Percentiles rank a stretch among this genome's conserved stretches.
phyloP scores from a whole-genome alignment of 1,140 invertebrate species.

The Nephila pilipes region DNA sequence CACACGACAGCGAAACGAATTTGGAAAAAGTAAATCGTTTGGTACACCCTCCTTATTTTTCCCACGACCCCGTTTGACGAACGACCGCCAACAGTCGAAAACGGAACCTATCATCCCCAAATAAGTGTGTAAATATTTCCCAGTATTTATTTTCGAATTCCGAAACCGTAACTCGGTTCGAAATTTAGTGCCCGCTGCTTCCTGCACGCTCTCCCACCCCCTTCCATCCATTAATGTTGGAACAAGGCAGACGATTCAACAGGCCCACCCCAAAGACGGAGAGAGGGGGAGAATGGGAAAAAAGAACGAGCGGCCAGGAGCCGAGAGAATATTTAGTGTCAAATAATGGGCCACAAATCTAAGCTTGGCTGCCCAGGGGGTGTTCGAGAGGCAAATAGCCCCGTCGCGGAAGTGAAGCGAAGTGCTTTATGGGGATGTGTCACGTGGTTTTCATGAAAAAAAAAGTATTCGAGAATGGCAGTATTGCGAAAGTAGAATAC shows the following conservation, averaged over 20 bases:
- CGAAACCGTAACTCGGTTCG: slow-evolving; percentile 29
- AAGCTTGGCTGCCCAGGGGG: slow-evolving; percentile 9
- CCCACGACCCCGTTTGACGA: slow-evolving; percentile 22
- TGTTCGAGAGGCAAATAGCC: slow-evolving; percentile 34
- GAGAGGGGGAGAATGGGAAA: background rate
- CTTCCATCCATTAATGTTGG: slow-evolving; percentile 21
- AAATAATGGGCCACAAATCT: slow-evolving; percentile 62
- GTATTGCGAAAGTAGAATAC: background rate
- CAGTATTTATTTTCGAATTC: slow-evolving; percentile 3
- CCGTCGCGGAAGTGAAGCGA: slow-evolving; percentile 12
- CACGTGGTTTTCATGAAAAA: background rate
- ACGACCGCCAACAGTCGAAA: slow-evolving; percentile 5
- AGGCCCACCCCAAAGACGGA: background rate
- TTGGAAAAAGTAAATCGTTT: background rate
- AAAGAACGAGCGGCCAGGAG: slow-evolving; percentile 9
- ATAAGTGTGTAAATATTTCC: slow-evolving; percentile 31
- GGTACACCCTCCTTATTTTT: background rate
- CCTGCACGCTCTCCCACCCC: too few relatives aligned
- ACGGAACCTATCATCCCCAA: slow-evolving; percentile 14
- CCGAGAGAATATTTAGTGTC: slow-evolving; percentile 30
- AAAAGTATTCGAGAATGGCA: background rate
- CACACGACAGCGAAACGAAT: background rate
- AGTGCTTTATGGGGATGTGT: slow-evolving; percentile 40
- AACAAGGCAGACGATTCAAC: slow-evolving; percentile 37
- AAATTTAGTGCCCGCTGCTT: slow-evolving; percentile 41